These are phyloP conservation scores for Branchipolynoe longqiensis DNA, from an alignment of 2,888 invertebrate genomes.

Conservation along the genomic window DNA sequence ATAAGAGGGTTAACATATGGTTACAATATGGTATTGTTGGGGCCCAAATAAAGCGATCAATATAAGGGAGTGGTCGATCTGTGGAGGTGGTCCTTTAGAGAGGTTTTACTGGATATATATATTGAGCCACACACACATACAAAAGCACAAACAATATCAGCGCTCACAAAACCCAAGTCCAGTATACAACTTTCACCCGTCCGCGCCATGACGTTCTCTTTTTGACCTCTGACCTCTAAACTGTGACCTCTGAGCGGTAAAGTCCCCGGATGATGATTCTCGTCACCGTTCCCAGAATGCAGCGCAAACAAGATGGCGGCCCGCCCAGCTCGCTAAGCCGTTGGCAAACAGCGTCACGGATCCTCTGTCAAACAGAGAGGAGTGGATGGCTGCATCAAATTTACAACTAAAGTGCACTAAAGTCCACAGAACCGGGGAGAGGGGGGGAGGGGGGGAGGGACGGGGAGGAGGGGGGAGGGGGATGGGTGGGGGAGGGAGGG, in stretches of 20 bases:
- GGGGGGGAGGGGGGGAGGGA: background rate
- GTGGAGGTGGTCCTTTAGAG: too few species aligned
- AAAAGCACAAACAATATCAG: too few species aligned
- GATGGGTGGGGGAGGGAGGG: background rate
- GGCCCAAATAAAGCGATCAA: too few species aligned
- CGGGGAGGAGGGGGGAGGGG: background rate
- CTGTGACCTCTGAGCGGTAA: slow-evolving; percentile 7
- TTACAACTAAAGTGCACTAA: slow-evolving; percentile 51
- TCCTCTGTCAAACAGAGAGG: slow-evolving; percentile 10
- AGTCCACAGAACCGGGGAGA: background rate
- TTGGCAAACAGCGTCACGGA: background rate
- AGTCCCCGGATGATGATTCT: slow-evolving; percentile 56
- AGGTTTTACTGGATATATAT: too few species aligned
- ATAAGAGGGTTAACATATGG: too few species aligned
- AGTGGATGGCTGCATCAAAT: slow-evolving; percentile 15
- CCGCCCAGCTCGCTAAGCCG: background rate
- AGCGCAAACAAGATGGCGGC: slow-evolving; percentile 47
- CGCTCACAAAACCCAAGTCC: too few species aligned
- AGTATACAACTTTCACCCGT: too few species aligned
- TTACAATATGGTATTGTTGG: too few species aligned
- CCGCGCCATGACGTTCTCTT: background rate
- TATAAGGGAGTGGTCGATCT: too few species aligned
- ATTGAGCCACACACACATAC: too few species aligned
- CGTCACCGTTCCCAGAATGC: slow-evolving; percentile 57
- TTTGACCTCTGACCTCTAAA: slow-evolving; percentile 33